These are phyloP conservation scores for Tiaroga cobitis DNA, from an alignment of 2,797 vertebrate species.

Conservation along the genomic window DNA sequence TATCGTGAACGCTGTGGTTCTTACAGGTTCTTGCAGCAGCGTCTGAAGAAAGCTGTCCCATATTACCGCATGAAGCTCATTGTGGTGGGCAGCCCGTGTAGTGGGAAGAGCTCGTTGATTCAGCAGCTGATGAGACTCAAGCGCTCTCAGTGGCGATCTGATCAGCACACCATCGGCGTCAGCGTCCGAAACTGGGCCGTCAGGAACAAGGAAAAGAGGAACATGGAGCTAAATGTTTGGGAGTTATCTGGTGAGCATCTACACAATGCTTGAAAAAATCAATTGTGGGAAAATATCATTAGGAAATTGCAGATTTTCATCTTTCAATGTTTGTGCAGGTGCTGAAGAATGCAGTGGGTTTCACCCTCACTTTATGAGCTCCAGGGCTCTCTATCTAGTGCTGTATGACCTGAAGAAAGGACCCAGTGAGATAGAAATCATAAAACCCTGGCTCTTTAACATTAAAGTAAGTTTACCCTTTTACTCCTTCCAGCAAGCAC, in stretches of 20 bases:
- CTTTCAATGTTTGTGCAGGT: constrained; percentile 73
- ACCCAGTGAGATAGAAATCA: constrained; percentile 85
- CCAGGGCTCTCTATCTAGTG: constrained; percentile 91
- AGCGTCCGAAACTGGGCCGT: constrained; percentile 89
- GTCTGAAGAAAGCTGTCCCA: constrained; percentile 94
- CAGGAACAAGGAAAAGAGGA: constrained; percentile 84
- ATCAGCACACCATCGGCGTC: constrained; percentile 73
- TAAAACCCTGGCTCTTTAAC: constrained; percentile 98
- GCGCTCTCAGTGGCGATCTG: constrained; percentile 67
- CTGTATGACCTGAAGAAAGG: constrained; percentile 95
- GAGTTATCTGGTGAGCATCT: constrained; percentile 89
- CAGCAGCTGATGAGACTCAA: constrained; percentile 89
- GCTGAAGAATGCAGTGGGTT: constrained; percentile 90
- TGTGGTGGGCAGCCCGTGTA: constrained; percentile 88
- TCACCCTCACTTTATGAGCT: constrained; percentile 92
- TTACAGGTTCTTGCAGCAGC: constrained; percentile 92
- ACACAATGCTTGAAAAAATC: not conserved
- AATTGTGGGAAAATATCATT: not conserved
- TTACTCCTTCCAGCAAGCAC: not conserved
- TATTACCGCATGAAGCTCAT: constrained; percentile 96
- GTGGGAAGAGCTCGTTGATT: constrained; percentile 92
- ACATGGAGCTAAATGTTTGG: constrained; percentile 92
- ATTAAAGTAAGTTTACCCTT: constrained; percentile 84
- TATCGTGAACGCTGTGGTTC: not conserved
- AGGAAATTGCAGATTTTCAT: not conserved